Conservation (phyloP, 1,140 invertebrate species). For the Panonychus citri region DNA sequence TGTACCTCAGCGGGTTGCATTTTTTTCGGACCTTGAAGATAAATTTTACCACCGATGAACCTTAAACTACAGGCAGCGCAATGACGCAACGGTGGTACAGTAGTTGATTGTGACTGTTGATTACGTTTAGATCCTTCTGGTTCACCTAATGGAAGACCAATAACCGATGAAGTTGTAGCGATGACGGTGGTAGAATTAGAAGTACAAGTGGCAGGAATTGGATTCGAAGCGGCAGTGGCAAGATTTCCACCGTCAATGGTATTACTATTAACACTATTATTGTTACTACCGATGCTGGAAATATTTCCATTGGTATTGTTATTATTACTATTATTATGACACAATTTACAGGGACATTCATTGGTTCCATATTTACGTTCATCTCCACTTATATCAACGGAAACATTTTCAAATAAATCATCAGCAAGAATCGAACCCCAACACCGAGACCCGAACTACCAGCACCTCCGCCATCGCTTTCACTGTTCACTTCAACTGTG, state of each 20-base stretch:
- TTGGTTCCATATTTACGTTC: constrained; percentile 8
- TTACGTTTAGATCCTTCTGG: background rate
- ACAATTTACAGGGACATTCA: constrained; percentile 7
- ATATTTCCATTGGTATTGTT: too few relatives aligned
- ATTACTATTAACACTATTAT: too few relatives aligned
- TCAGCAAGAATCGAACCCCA: too few relatives aligned
- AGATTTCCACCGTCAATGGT: too few relatives aligned
- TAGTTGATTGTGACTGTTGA: background rate
- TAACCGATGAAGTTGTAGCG: too few relatives aligned
- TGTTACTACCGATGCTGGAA: background rate
- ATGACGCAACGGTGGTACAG: background rate
- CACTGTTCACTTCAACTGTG: background rate
- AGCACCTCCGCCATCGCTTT: too few relatives aligned
- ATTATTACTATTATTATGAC: background rate
- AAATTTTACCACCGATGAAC: constrained; percentile 7
- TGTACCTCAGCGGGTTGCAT: constrained; percentile 2
- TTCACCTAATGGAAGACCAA: background rate
- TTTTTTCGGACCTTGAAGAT: constrained; percentile 4
- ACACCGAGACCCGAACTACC: too few relatives aligned
- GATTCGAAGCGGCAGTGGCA: too few relatives aligned
- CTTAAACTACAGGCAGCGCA: constrained; percentile 5
- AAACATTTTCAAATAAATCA: background rate
- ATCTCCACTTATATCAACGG: background rate
- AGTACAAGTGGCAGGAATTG: too few relatives aligned
- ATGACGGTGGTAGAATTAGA: too few relatives aligned